Conservation (phyloP, 1,140 invertebrate species). For the Drosophila yakuba region DNA sequence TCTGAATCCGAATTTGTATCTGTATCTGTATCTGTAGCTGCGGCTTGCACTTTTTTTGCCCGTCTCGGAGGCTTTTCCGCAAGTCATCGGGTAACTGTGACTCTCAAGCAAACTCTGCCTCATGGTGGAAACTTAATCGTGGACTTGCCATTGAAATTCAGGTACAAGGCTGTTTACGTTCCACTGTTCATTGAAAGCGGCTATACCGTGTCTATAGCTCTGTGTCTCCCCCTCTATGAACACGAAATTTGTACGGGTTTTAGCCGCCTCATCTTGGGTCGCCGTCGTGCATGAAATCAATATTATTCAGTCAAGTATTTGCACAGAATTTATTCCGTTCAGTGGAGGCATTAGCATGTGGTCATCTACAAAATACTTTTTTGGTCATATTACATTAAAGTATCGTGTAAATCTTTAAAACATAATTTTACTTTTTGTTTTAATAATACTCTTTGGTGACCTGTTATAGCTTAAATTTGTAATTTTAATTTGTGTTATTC, state of each 20-base stretch:
- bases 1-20: slow-evolving; percentile 6
- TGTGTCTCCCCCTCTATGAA: slow-evolving; percentile 26
- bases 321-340: slow-evolving; percentile 22
- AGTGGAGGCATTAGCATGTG: slow-evolving; percentile 5
- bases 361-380: background rate
- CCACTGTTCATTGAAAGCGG: slow-evolving; percentile 69
- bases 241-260: slow-evolving; percentile 30
- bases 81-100: slow-evolving; percentile 83
- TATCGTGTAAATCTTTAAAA: no score
- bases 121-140: slow-evolving; percentile 74
- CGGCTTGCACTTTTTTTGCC: slow-evolving; percentile 67
- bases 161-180: slow-evolving; percentile 82
- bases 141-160: slow-evolving; percentile 84
- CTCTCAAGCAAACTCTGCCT: slow-evolving; percentile 57
- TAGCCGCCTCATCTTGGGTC: slow-evolving; percentile 46
- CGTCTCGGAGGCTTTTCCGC: slow-evolving; percentile 68
- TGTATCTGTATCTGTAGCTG: slow-evolving; percentile 42
- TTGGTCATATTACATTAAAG: no score
- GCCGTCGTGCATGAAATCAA: slow-evolving; percentile 54
- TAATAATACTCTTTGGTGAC: no score
- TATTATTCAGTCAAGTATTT: slow-evolving; percentile 25
- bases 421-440: no score
- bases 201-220: slow-evolving; percentile 11
- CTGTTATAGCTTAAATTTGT: no score
- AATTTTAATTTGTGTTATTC: no score